Evolutionary conservation across 2,888 invertebrate species (phyloP), one percentile per base, ranked within the genome.

Genomic region (Erebia palarica): DNA sequence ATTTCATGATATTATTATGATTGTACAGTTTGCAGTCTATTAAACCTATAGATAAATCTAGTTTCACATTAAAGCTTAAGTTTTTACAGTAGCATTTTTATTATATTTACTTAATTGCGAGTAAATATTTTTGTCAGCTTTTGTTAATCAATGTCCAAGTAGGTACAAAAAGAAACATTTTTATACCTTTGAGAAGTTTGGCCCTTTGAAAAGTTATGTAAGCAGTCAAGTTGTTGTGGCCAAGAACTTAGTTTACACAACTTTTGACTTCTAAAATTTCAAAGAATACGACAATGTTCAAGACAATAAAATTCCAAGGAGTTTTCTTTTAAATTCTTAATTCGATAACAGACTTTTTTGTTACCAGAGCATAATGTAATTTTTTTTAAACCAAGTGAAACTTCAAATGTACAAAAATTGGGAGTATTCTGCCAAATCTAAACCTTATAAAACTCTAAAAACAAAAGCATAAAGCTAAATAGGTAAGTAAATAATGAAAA

Each of bases 381-480:
- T 76, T 77, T 75, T 75, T 74, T 73, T 71, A 74, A 69, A 36
- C 68, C 58, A 63, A 59, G 71, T 72, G 67, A 74, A 79, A 80
- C 74, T 78, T 76, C 69, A 68, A 82, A 80, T 27, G 58, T 84
- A 81, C 80, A 79, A 82, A 47, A 84, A 84, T 78, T 82, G 78
- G 68, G 72, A 81, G 85, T 69, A 71, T 85, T 85, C 79, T 75
- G 81, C 82, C 81, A 84, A 81, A 78, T 76, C 73, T 73, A 74
- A 77, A 78, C 77, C 76, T 73, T 78, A 79, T 75, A 80, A 36
- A 36, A 81, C 63, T 78, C 74, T 76, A 80, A 85, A 86, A 85
- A 86, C 83, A 86, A 87, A 84, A 78, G 81, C 80, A 82, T 82
- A 49, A 84, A 85, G 82, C 80, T 79, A 84, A 87, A 86, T 83